A percentile compares a stretch with the other conserved stretches of the same genome.
phyloP scores from a whole-genome alignment of 2,797 vertebrate genomes.

The Spatula clypeata region DNA sequence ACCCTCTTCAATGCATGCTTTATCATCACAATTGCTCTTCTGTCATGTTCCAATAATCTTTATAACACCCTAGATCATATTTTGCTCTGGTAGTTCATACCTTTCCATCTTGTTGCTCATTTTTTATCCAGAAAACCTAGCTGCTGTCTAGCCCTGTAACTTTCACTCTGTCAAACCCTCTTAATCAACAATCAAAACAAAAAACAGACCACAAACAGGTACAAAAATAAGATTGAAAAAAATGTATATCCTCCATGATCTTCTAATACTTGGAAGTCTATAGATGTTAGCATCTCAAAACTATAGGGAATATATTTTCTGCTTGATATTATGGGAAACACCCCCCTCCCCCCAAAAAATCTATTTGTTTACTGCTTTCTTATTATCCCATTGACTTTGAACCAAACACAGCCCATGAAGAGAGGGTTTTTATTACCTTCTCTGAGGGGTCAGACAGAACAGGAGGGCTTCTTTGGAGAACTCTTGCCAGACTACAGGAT shows the following conservation, averaged over 20 bases:
- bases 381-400: background rate
- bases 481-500: background rate
- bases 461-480: background rate
- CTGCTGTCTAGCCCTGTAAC: background rate
- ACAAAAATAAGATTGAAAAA: background rate
- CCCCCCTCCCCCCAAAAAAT: background rate
- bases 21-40: background rate
- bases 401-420: background rate
- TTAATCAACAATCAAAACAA: background rate
- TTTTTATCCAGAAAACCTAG: background rate
- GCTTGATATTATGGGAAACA: background rate
- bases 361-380: background rate
- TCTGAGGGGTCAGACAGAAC: background rate
- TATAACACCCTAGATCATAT: background rate
- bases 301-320: background rate
- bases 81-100: background rate
- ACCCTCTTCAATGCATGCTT: background rate
- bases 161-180: background rate
- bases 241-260: background rate
- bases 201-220: background rate
- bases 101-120: background rate
- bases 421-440: background rate
- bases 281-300: background rate
- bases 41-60: conserved; percentile 3
- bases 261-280: background rate